These are phyloP conservation scores for Mesocentrotus franciscanus DNA, from an alignment of 53 echinoderm and acorn worm genomes.

Conservation along the genomic window DNA sequence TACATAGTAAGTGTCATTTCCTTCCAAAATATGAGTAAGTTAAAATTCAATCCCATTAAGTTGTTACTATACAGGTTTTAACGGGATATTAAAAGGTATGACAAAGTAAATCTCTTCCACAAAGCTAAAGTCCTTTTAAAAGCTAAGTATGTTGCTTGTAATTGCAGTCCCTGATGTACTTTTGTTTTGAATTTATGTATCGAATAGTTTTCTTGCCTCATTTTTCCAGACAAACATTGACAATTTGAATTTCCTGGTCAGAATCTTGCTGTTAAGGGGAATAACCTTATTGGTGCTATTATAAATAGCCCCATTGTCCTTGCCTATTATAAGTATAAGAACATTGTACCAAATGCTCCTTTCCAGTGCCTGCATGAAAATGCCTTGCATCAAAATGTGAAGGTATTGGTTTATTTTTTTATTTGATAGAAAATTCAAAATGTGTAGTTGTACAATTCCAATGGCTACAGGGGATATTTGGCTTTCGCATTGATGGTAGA, in stretches of 20 bases:
- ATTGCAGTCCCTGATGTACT: neutral
- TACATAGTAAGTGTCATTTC: too few relatives aligned
- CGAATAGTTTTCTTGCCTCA: neutral
- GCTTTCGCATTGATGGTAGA: neutral
- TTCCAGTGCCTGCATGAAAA: neutral
- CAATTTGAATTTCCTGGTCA: neutral
- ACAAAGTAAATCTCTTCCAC: too few relatives aligned
- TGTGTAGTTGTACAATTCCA: neutral
- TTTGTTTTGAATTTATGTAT: neutral
- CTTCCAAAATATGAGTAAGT: too few relatives aligned
- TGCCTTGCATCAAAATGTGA: neutral
- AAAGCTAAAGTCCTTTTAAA: neutral
- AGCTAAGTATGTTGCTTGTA: neutral
- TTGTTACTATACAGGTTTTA: too few relatives aligned
- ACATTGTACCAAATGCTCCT: neutral
- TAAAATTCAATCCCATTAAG: too few relatives aligned
- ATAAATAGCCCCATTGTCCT: neutral
- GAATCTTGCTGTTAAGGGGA: neutral
- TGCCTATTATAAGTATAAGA: neutral
- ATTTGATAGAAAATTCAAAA: neutral
- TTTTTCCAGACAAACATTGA: neutral
- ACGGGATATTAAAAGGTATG: too few relatives aligned
- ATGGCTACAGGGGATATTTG: neutral
- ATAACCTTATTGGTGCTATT: neutral
- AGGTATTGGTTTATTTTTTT: neutral